Evolutionary conservation across 2,113 vertebrate genomes (phyloP).

Genomic region (Lontra canadensis): DNA sequence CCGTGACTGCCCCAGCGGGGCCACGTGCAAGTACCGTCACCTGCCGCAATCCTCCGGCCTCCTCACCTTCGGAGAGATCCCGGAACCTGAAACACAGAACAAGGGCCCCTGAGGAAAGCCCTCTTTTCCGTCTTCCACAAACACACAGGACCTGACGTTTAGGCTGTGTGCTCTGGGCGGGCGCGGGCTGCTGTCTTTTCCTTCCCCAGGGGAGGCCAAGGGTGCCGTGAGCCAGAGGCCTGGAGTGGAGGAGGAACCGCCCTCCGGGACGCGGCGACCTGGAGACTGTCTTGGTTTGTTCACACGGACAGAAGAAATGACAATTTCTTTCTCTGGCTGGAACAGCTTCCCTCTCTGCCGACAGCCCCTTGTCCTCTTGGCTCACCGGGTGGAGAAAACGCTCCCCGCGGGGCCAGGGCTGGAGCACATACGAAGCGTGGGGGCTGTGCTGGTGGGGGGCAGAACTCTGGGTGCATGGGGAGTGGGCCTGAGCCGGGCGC

Average conservation of each 20-base stretch:
- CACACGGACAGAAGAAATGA: rapidly evolving
- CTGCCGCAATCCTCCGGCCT: background rate
- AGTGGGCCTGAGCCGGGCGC: background rate
- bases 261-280: rapidly evolving
- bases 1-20: too few relatives aligned
- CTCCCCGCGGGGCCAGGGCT: rapidly evolving
- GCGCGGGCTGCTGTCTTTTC: background rate
- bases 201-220: background rate
- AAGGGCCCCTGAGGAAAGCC: background rate
- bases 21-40: rapidly evolving
- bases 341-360: background rate
- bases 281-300: too few relatives aligned
- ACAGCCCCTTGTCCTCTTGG: rapidly evolving
- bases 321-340: background rate
- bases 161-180: rapidly evolving
- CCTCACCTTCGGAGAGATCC: slow-evolving; percentile 92
- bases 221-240: rapidly evolving
- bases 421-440: rapidly evolving
- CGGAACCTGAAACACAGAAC: slow-evolving; percentile 86
- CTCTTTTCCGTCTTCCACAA: background rate
- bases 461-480: rapidly evolving
- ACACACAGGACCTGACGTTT: background rate
- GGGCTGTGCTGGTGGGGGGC: background rate
- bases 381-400: rapidly evolving
- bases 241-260: rapidly evolving